Conservation (phyloP, 2,113 vertebrate genomes). For the Grantiella picta region DNA sequence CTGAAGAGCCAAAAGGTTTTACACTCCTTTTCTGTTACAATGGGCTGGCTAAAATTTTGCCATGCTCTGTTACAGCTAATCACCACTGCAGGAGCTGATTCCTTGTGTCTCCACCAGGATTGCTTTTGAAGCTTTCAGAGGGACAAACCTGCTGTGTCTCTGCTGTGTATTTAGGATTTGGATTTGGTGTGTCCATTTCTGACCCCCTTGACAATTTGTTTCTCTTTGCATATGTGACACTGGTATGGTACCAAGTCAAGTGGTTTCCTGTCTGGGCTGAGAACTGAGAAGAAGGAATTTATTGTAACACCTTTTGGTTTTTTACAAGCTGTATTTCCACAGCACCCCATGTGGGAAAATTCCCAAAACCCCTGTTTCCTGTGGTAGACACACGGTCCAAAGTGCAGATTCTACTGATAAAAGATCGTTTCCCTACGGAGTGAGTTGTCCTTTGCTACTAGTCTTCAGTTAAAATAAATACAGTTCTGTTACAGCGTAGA, state of each 20-base stretch:
- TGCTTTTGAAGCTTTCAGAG: not conserved
- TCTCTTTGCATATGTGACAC: not conserved
- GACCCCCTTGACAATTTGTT: not conserved
- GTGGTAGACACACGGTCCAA: fast-evolving
- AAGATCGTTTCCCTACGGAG: not conserved
- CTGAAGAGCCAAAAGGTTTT: not conserved
- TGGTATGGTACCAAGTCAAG: not conserved
- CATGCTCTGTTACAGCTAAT: not conserved
- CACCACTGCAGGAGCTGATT: not conserved
- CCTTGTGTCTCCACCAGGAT: not conserved
- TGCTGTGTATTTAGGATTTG: not conserved
- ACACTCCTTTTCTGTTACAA: fast-evolving
- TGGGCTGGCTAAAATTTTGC: not conserved
- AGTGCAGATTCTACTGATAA: not conserved
- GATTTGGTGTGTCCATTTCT: not conserved
- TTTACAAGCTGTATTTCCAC: not conserved
- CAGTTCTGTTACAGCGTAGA: not conserved
- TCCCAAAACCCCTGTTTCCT: not conserved
- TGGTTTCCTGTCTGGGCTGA: not conserved
- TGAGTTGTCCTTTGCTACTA: not conserved
- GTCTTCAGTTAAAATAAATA: not conserved
- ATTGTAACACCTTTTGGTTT: not conserved
- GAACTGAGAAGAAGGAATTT: not conserved
- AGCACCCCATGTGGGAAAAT: not conserved
- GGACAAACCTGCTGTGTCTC: not conserved